Base-by-base conservation (phyloP, 2,113 vertebrate genomes). In the Channa maculata region DNA sequence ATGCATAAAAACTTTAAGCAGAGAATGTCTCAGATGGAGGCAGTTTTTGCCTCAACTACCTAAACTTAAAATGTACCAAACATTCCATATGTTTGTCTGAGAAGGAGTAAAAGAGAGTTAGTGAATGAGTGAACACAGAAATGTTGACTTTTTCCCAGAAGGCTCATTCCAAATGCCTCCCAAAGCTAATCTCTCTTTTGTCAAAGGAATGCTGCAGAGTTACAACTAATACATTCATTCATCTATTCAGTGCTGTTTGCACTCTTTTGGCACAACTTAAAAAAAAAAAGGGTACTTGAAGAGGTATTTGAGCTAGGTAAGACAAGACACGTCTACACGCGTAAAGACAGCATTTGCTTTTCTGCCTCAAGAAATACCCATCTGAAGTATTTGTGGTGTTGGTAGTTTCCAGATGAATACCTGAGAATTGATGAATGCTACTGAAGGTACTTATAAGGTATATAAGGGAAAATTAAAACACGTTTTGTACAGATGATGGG, bases 111-210 rank as follows among this genome's bases (percentile, higher is more conserved):
- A 65, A 75, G 52, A 61, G 49, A 75, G 52, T 62, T 49, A 59
- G 53, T 74, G 62, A 65, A 57, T 60, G 63, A 86, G 57, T 34
- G 64, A 75, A 78, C 55, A 81, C 63, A 63, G 53, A 80, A 77
- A 85, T 79, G 58, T 80, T 83, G 75, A 87, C 48, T 78, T 65
- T 85, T 82, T 69, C 71, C 89, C 80, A 75, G 75, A 83, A 80
- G 85, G 82, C 77, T 75, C 59, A 74, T 81, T 77, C 75, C 72
- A 78, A 81, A 86, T 66, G 80, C 75, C 73, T 88, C 48, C 46
- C 61, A 80, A 64, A 77, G 66, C 38, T 93, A 91, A 91, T 91
- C 86, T 89, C 77, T 80, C 89, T 86, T 92, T 93, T 92, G 92
- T 93, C 65, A 39, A 73, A 85, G 86, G 90, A 89, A 93, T 91